A percentile compares a stretch with the other conserved stretches of the same genome.
Conservation (phyloP, 2,797 vertebrate genomes). For the Mus caroli region DNA sequence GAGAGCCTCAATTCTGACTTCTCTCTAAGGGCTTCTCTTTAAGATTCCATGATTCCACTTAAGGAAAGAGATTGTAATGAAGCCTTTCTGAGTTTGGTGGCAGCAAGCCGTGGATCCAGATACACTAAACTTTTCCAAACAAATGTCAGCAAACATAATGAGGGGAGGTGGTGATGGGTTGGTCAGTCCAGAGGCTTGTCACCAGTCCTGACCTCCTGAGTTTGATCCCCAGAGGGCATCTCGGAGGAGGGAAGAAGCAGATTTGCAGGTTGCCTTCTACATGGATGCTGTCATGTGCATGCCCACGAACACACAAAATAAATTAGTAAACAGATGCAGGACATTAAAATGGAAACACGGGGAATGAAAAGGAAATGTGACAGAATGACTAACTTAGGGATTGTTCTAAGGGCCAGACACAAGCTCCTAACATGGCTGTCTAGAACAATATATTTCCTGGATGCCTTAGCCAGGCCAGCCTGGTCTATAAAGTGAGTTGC, state of each 20-base stretch:
- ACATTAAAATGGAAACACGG: neutral
- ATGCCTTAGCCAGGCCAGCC: too few relatives aligned
- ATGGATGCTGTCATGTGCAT: too few relatives aligned
- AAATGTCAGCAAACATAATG: neutral
- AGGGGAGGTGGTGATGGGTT: neutral
- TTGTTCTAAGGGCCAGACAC: neutral
- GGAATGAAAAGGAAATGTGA: slow-evolving; percentile 5
- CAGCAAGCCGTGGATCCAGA: neutral
- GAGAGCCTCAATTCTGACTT: slow-evolving; percentile 45
- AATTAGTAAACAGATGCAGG: neutral
- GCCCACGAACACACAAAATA: neutral
- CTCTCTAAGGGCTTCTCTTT: slow-evolving; percentile 57
- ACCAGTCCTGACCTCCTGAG: neutral
- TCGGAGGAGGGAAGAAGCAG: neutral
- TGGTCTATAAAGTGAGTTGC: too few relatives aligned
- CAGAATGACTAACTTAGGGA: neutral
- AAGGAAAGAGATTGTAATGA: slow-evolving; percentile 53
- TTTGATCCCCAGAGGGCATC: neutral
- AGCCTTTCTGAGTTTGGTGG: slow-evolving; percentile 59
- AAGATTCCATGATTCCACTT: slow-evolving; percentile 60
- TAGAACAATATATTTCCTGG: neutral
- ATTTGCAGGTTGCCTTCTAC: neutral
- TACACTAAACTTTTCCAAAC: neutral
- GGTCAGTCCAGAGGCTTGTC: neutral
- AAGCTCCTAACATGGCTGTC: neutral